Base-by-base conservation (phyloP, 2,113 vertebrate species). In the Percopsis transmontana region DNA sequence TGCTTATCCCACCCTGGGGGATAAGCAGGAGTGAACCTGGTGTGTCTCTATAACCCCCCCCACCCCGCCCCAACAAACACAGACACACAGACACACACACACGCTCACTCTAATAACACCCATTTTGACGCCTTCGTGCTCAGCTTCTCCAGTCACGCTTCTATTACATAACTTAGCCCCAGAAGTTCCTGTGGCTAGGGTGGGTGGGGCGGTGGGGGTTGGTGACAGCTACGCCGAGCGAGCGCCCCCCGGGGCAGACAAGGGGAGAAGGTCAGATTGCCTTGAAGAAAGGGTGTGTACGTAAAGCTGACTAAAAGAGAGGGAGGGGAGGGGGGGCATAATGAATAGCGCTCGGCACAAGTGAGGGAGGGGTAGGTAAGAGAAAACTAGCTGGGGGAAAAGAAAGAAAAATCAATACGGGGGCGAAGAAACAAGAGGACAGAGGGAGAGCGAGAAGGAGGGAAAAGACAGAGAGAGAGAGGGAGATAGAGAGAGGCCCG, bases 141-240 rank as follows among this genome's bases (percentile, higher is more conserved):
- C 76, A 67, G 42, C 41, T 24, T 15, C 15, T 1, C 15, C 58
- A 10, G 19, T 42, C 40, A 16, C 18, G 23, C 67, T 76, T 66
- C 64, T 68, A 62, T 89, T 87, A 82, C 79, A 74, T 87, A 88
- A 90, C 66, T 33, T 7, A 33, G 27, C 27, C 27, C 27, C 27
- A 33, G 27, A 33, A 33, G 27, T 33, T 33, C 27, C 27, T 33
- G 27, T 33, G 27, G 27, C 27, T 33, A 33, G 27, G 27, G 27
- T 33, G 27, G 27, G 27, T 33, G 27, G 27, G 27, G 27, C n/a
- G n/a, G n/a, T n/a, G 2, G 27, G 27, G 27, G 27, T 33, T 33
- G 27, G 27, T 33, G 27, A 33, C 27, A 7, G n/a, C n/a, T n/a
- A 33, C 5, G 27, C 8, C 5, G 27, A 33, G 27, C 27, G 5